These are phyloP conservation scores for Coelogynopora nodosa DNA, from an alignment of 2,888 invertebrate genomes.

Conservation along the genomic window DNA sequence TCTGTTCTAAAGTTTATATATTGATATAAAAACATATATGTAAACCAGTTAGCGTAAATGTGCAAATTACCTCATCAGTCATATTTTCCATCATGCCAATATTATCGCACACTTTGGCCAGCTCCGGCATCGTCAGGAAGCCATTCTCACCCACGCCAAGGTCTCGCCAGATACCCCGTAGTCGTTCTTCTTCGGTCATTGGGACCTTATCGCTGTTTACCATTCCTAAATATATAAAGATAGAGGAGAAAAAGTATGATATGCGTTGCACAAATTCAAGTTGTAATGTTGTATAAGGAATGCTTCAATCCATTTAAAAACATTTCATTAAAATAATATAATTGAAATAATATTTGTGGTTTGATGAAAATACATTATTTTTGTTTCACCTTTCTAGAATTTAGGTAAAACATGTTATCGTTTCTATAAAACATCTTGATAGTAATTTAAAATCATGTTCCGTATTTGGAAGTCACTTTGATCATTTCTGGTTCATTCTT, in stretches of 20 bases:
- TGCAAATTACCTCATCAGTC: constrained; percentile 68
- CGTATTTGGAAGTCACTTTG: too few relatives aligned
- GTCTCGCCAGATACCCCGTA: constrained; percentile 68
- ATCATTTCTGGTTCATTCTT: too few relatives aligned
- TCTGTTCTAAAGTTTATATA: background rate
- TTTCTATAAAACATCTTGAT: too few relatives aligned
- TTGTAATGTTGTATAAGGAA: too few relatives aligned
- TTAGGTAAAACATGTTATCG: background rate
- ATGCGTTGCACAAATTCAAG: too few relatives aligned
- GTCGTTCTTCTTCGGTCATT: constrained; percentile 64
- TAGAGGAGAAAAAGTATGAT: background rate
- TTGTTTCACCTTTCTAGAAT: background rate
- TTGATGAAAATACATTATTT: background rate
- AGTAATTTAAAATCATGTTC: too few relatives aligned
- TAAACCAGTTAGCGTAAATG: background rate
- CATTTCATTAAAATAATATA: too few relatives aligned
- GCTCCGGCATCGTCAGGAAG: constrained; percentile 68
- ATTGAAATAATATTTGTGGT: background rate
- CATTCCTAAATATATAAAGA: background rate
- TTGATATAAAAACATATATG: background rate
- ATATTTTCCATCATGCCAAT: constrained; percentile 67
- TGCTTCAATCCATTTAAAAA: too few relatives aligned
- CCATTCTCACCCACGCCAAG: constrained; percentile 68
- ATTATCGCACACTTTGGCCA: constrained; percentile 69
- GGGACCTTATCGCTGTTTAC: background rate